These are phyloP conservation scores for Bombus haemorrhoidalis DNA, from an alignment of 1,140 invertebrate genomes.

Conservation along the genomic window DNA sequence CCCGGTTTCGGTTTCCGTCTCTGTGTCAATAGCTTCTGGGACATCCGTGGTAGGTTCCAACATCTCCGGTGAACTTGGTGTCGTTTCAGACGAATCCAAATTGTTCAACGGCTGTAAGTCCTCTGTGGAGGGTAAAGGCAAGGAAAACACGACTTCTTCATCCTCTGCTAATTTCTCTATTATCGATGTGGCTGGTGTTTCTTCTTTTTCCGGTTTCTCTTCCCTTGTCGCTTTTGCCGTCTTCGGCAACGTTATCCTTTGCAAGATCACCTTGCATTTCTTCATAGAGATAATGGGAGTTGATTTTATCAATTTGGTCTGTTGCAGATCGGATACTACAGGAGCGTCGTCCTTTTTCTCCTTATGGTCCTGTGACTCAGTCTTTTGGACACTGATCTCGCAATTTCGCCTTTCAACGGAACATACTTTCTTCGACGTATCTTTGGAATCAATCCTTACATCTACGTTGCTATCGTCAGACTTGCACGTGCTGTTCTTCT, in stretches of 20 bases:
- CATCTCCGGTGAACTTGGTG: conserved; percentile 37
- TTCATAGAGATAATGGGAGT: background rate
- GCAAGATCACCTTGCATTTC: conserved; percentile 49
- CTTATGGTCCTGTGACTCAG: background rate
- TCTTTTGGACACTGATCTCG: background rate
- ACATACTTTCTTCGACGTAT: background rate
- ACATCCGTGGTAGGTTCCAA: conserved; percentile 31
- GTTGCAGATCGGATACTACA: too few relatives aligned
- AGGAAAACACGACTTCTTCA: conserved; percentile 62
- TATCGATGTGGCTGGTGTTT: conserved; percentile 26
- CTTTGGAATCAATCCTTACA: background rate
- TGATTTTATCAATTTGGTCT: background rate
- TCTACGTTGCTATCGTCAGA: background rate
- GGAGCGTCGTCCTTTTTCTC: background rate
- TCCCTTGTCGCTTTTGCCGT: background rate
- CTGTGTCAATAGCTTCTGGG: conserved; percentile 45
- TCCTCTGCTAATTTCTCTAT: conserved; percentile 66
- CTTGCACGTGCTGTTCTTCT: background rate
- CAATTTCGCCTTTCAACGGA: background rate
- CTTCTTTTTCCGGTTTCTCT: conserved; percentile 31
- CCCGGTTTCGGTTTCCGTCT: conserved; percentile 73
- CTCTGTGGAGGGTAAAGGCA: background rate
- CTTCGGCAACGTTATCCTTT: conserved; percentile 32
- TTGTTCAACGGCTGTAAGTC: conserved; percentile 17
- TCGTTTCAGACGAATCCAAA: conserved; percentile 39